Conservation (phyloP, 2,888 invertebrate species). For the Ypsolopha scabrella region DNA sequence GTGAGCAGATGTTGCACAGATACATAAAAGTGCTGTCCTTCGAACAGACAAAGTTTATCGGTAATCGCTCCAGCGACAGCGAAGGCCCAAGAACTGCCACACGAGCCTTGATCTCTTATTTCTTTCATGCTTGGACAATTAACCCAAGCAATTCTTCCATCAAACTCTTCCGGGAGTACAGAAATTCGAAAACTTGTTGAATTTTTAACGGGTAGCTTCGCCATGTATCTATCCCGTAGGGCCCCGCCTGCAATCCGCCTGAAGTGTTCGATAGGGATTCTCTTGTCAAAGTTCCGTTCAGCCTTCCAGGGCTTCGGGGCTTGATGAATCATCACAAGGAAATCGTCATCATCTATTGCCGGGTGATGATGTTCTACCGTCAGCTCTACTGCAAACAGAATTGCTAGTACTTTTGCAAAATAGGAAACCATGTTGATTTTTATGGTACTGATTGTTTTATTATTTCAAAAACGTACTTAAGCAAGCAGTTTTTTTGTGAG, state of each 20-base stretch:
- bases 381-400: too few relatives aligned
- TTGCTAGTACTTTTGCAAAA: too few relatives aligned
- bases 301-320: slow-evolving; percentile 81
- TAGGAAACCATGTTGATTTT: too few relatives aligned
- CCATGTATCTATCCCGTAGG: slow-evolving; percentile 67
- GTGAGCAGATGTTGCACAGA: slow-evolving; percentile 89
- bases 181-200: slow-evolving; percentile 16
- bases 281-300: slow-evolving; percentile 78
- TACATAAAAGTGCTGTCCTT: slow-evolving; percentile 76
- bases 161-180: slow-evolving; percentile 81
- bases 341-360: slow-evolving; percentile 55
- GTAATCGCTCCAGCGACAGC: slow-evolving; percentile 94
- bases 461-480: too few relatives aligned
- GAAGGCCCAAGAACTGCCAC: slow-evolving; percentile 84
- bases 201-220: slow-evolving; percentile 36
- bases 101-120: slow-evolving; percentile 77
- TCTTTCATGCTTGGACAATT: slow-evolving; percentile 87
- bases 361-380: too few relatives aligned
- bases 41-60: slow-evolving; percentile 87
- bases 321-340: slow-evolving; percentile 77
- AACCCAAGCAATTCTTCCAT: slow-evolving; percentile 85
- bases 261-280: slow-evolving; percentile 72
- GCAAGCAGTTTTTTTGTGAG: too few relatives aligned
- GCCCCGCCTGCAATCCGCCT: slow-evolving; percentile 77
- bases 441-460: too few relatives aligned